Base-by-base conservation (phyloP, 2,113 vertebrate genomes). In the Muntiacus reevesi region DNA sequence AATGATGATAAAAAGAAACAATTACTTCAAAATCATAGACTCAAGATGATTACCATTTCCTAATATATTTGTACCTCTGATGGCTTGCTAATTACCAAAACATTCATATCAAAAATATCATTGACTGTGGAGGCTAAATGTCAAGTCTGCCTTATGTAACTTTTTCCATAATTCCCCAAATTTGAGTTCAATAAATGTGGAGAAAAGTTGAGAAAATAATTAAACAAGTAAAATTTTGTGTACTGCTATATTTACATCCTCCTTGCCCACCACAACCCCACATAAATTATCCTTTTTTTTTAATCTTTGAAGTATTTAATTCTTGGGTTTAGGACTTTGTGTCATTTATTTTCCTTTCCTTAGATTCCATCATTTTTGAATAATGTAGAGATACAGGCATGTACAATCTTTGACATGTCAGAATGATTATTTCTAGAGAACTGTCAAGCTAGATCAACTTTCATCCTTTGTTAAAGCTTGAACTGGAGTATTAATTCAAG, bases 371-470 rank as follows among this genome's bases (percentile, higher is more conserved):
- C n/a, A 95, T 91, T 98, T 98, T 95, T 96, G 95, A 98, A 97
- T 98, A 97, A 98, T 89, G 79, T 98, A 96, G 95, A 97, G 88
- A 98, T 97, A 62, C 54, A 88, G 90, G 78, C 97, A 97, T 92
- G 83, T 78, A 93, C 94, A 96, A 94, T 98, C 97, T 99, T 99
- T 98, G 98, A 98, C 96, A 98, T 98, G 96, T 98, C 97, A 98
- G 94, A 98, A 97, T 6, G 71, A 98, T 98, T 98, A 98, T 98
- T 98, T 98, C 97, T 98, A 97, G 93, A 98, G 21, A 97, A 97
- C 97, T 98, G 97, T 98, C 98, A 98, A 84, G 52, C 98, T 98
- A 98, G 87, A 98, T 98, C 98, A 98, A 94, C 97, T 98, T 97
- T 97, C 97, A 92, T 97, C 96, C 74, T 95, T 64, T 96, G 94